These are phyloP conservation scores for Illadopsis cleaveri DNA, from an alignment of 2,113 vertebrate genomes.

Conservation along the genomic window DNA sequence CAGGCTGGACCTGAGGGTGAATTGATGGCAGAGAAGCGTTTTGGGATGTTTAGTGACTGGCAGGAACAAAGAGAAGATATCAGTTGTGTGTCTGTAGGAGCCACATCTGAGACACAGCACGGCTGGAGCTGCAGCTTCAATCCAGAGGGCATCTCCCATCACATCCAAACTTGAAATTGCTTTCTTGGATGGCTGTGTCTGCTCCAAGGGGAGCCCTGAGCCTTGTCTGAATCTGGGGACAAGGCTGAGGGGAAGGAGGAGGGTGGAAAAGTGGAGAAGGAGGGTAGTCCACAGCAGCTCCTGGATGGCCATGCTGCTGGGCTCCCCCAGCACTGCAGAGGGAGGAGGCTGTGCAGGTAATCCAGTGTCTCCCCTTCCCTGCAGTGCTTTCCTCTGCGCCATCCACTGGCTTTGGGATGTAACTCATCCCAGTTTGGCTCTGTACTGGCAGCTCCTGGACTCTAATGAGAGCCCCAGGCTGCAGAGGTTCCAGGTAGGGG, in stretches of 20 bases:
- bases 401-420: background rate
- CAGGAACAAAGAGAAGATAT: background rate
- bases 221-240: background rate
- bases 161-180: rapidly evolving
- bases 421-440: rapidly evolving
- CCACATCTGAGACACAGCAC: background rate
- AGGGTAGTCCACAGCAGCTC: background rate
- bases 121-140: background rate
- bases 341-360: background rate
- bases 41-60: background rate
- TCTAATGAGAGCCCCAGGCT: background rate
- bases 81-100: background rate
- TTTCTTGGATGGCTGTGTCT: background rate
- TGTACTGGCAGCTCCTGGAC: background rate
- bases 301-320: rapidly evolving
- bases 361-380: background rate
- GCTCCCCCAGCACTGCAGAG: background rate
- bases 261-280: background rate
- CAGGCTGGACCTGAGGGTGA: background rate
- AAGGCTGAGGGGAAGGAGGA: background rate
- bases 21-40: rapidly evolving
- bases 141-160: background rate
- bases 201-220: background rate
- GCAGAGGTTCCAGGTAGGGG: background rate
- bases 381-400: background rate